phyloP scores from a whole-genome alignment of 2,888 invertebrate species.

The Tetheella fluctuosa region DNA sequence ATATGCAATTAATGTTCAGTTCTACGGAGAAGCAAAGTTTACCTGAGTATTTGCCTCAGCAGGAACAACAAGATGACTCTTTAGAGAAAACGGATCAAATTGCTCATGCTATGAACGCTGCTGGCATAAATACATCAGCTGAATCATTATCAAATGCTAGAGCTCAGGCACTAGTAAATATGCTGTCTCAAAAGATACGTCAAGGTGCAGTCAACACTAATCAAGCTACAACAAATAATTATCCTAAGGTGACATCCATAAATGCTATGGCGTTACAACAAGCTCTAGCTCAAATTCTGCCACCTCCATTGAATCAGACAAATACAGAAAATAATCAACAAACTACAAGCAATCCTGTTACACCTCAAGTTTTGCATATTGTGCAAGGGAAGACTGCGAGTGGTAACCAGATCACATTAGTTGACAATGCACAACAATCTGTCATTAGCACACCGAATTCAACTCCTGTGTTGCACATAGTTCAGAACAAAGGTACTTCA shows the following conservation, averaged over 20 bases:
- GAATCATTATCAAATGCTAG: conserved; percentile 48
- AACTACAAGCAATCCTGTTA: conserved; percentile 43
- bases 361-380: conserved; percentile 76
- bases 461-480: conserved; percentile 76
- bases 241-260: conserved; percentile 67
- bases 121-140: conserved; percentile 66
- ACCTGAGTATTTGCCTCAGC: conserved; percentile 29
- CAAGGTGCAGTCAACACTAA: conserved; percentile 49
- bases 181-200: conserved; percentile 79
- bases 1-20: conserved; percentile 36
- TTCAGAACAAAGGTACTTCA: conserved; percentile 68
- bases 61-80: conserved; percentile 49
- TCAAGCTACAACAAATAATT: conserved; percentile 53
- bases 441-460: conserved; percentile 68
- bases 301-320: conserved; percentile 71
- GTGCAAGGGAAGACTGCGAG: conserved; percentile 74
- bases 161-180: conserved; percentile 77
- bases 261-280: conserved; percentile 76
- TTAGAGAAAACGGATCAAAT: conserved; percentile 72
- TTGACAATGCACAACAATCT: conserved; percentile 71
- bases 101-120: conserved; percentile 77
- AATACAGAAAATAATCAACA: conserved; percentile 59
- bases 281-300: conserved; percentile 77
- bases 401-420: conserved; percentile 69
- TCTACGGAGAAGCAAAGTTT: conserved; percentile 34